Evolutionary conservation across 1,140 invertebrate species (phyloP).

Genomic region (Tetraneura akinire): DNA sequence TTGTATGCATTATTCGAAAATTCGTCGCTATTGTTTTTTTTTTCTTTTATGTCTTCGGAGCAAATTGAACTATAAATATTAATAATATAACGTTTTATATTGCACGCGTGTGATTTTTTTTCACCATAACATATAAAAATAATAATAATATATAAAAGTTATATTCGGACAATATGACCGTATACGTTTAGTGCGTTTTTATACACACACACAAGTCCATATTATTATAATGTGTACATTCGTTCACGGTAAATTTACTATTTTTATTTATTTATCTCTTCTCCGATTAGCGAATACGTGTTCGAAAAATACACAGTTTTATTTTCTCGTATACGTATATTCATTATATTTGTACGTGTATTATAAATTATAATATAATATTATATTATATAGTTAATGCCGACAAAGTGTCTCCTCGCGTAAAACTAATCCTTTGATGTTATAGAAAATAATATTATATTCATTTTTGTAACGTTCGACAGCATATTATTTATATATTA

Average conservation of each 20-base stretch:
- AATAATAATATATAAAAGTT: background rate
- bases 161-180: slow-evolving; percentile 21
- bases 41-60: too few relatives aligned
- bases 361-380: too few relatives aligned
- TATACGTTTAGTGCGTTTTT: slow-evolving; percentile 17
- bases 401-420: slow-evolving; percentile 21
- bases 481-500: too few relatives aligned
- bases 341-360: too few relatives aligned
- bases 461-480: background rate
- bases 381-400: background rate
- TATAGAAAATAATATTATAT: background rate
- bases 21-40: too few relatives aligned
- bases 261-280: slow-evolving; percentile 8
- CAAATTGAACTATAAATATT: background rate
- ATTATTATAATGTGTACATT: background rate
- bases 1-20: too few relatives aligned
- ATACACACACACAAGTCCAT: background rate
- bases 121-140: too few relatives aligned
- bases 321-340: background rate
- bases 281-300: slow-evolving; percentile 23
- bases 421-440: slow-evolving; percentile 31
- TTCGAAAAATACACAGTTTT: slow-evolving; percentile 19
- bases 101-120: too few relatives aligned
- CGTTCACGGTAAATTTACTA: slow-evolving; percentile 27
- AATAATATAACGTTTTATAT: too few relatives aligned